Conservation (phyloP, 2,113 vertebrate genomes). For the Siniperca knerii region DNA sequence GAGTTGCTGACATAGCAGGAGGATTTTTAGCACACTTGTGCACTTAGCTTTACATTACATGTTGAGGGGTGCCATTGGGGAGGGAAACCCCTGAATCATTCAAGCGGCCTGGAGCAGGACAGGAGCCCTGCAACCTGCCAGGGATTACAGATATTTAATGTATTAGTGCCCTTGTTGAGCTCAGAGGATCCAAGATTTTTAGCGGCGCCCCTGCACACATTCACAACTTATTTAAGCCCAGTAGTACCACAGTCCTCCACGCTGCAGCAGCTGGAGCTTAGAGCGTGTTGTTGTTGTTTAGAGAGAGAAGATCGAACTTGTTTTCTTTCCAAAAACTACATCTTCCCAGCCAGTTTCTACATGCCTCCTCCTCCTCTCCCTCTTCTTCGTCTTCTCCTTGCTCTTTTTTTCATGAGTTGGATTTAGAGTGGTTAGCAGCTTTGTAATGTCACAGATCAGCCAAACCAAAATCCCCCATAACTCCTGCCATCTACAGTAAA, state of each 20-base stretch:
- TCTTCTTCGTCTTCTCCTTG: neutral
- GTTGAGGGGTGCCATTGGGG: conserved; percentile 14
- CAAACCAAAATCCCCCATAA: conserved; percentile 48
- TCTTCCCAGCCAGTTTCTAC: conserved; percentile 19
- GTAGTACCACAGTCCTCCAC: neutral
- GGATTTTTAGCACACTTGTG: conserved; percentile 5
- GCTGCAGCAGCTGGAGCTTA: neutral
- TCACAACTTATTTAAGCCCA: neutral
- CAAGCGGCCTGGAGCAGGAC: conserved; percentile 32
- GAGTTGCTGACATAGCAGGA: conserved; percentile 54
- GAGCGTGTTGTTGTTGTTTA: conserved; percentile 33
- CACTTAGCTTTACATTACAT: conserved; percentile 32
- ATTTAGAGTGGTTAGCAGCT: conserved; percentile 12
- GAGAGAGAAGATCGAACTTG: conserved; percentile 28
- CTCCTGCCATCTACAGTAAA: conserved; percentile 36
- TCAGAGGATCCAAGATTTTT: conserved; percentile 1
- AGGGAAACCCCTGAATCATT: conserved; percentile 58
- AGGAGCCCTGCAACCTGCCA: conserved; percentile 30
- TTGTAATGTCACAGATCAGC: conserved; percentile 55
- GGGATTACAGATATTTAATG: conserved; percentile 63
- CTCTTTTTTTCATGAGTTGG: conserved; percentile 29
- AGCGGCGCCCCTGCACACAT: neutral
- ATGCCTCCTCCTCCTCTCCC: conserved; percentile 3
- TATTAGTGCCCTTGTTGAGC: conserved; percentile 8
- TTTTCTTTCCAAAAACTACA: conserved; percentile 5